Evolutionary conservation across 2,113 vertebrate genomes (phyloP).

Genomic region (Notechis scutatus): DNA sequence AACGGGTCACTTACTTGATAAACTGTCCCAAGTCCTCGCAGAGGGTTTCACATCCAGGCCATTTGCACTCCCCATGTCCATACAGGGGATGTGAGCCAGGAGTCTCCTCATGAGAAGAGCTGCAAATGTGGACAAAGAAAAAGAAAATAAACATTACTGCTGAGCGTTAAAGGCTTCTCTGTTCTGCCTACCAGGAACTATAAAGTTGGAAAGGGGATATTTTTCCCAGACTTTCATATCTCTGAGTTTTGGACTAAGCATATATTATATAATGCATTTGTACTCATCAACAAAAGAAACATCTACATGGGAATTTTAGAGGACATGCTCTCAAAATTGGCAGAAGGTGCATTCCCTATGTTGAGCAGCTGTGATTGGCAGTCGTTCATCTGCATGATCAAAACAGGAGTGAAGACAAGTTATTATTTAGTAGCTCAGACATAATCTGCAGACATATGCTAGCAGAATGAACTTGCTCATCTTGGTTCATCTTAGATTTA

Average conservation of each 20-base stretch:
- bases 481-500: neutral
- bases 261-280: neutral
- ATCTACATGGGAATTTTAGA: neutral
- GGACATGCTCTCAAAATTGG: neutral
- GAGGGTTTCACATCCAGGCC: conserved; percentile 98
- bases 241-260: neutral
- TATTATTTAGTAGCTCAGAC: neutral
- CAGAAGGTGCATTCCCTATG: neutral
- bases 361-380: neutral
- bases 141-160: neutral
- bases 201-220: neutral
- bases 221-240: neutral
- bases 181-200: neutral
- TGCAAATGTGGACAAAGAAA: conserved; percentile 33
- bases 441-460: neutral
- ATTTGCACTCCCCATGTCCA: conserved; percentile 97
- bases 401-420: neutral
- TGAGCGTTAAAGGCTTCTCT: neutral
- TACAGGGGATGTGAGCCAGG: conserved; percentile 91
- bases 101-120: conserved; percentile 86
- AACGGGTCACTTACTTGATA: conserved; percentile 85
- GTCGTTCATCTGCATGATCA: neutral
- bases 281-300: neutral
- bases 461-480: neutral
- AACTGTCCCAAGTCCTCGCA: conserved; percentile 99